These are phyloP conservation scores for Semnornis frantzii DNA, from an alignment of 2,113 vertebrate species.

Conservation along the genomic window DNA sequence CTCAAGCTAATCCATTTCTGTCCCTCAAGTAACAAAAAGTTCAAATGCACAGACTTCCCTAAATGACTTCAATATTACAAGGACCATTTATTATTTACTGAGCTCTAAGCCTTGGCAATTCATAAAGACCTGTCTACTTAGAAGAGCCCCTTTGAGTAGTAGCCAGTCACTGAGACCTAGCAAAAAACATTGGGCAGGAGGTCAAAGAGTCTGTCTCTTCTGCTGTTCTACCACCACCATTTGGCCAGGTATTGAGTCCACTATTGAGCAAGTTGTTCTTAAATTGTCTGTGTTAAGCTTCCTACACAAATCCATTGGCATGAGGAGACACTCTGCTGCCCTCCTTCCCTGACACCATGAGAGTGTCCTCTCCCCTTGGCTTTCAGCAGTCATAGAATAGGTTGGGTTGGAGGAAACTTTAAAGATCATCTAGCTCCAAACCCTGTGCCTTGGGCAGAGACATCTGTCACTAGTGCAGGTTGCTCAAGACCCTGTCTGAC, in stretches of 20 bases:
- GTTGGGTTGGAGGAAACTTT: no score
- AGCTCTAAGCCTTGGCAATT: not conserved
- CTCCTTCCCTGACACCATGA: not conserved
- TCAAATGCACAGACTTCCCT: not conserved
- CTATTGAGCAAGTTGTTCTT: not conserved
- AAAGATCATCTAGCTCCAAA: no score
- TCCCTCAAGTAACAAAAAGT: not conserved
- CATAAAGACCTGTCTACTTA: not conserved
- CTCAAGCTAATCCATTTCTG: not conserved
- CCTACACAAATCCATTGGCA: not conserved
- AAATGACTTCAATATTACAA: not conserved
- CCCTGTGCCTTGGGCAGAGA: no score
- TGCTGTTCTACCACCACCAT: not conserved
- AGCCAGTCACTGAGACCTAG: not conserved
- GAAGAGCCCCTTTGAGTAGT: not conserved
- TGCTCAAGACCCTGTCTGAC: no score
- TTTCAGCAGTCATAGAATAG: no score
- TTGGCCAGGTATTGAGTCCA: not conserved
- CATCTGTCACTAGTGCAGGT: no score
- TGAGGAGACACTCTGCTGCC: not conserved
- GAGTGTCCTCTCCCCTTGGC: not conserved
- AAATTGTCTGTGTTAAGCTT: not conserved
- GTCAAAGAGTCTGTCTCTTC: not conserved
- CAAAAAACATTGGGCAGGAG: not conserved
- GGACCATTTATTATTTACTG: slow-evolving; percentile 8